Evolutionary conservation across 2,113 vertebrate species (phyloP).

Genomic region (Dasyornis broadbenti): DNA sequence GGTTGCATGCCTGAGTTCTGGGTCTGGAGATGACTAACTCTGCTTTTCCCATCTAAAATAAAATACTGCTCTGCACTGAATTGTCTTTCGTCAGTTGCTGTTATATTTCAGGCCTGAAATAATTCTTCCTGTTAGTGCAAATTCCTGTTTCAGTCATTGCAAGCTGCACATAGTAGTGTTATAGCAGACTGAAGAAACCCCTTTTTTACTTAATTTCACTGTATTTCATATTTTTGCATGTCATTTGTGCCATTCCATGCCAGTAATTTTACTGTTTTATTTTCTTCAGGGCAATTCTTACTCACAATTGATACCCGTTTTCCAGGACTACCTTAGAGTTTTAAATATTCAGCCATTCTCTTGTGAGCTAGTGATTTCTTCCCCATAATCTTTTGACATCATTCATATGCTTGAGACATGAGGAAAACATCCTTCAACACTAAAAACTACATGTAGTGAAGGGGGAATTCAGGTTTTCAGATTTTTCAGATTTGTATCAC

Average conservation of each 20-base stretch:
- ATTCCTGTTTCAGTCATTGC: neutral
- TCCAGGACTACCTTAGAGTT: neutral
- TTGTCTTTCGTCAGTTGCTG: neutral
- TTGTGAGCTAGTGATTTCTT: neutral
- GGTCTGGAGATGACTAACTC: neutral
- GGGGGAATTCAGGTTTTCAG: neutral
- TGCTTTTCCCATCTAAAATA: constrained; percentile 21
- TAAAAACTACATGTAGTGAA: neutral
- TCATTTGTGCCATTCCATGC: neutral
- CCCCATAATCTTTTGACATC: neutral
- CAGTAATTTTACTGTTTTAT: neutral
- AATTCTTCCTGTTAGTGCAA: constrained; percentile 14
- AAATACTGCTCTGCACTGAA: neutral
- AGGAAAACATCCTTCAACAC: neutral
- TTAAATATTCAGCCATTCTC: neutral
- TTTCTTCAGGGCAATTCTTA: neutral
- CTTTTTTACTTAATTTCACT: neutral
- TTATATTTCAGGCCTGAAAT: constrained; percentile 26
- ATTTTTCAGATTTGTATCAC: neutral
- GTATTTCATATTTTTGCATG: neutral
- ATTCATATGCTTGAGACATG: neutral
- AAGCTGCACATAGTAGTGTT: neutral
- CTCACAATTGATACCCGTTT: neutral
- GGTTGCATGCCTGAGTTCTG: neutral
- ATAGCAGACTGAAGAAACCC: neutral